Percentiles rank a stretch among this genome's conserved stretches.
Evolutionary conservation across 2,113 vertebrate genomes (phyloP).

Genomic region (Physeter macrocephalus): DNA sequence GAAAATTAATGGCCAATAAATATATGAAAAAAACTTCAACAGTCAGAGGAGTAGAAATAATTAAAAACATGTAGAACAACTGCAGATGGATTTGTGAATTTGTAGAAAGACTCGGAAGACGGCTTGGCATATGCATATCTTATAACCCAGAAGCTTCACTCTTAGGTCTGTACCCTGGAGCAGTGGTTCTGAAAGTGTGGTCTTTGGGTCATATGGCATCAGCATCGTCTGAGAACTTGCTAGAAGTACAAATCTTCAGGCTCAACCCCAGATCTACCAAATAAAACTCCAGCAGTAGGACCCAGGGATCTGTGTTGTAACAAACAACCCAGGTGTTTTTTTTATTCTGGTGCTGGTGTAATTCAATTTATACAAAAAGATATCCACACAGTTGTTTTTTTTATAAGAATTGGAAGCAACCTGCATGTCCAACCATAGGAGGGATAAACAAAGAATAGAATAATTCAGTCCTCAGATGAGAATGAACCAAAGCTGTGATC

Average conservation of each 20-base stretch:
- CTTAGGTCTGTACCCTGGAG: neutral
- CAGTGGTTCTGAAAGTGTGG: neutral
- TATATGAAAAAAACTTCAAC: neutral
- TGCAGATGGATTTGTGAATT: neutral
- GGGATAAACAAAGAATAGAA: neutral
- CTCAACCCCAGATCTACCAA: neutral
- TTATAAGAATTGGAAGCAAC: neutral
- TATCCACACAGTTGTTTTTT: neutral
- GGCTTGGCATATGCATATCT: too few species aligned
- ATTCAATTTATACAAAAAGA: neutral
- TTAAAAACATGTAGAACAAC: neutral
- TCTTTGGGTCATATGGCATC: neutral
- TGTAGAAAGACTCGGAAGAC: neutral
- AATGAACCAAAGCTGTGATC: neutral
- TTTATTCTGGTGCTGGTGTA: neutral
- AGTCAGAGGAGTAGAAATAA: neutral
- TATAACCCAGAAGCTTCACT: neutral
- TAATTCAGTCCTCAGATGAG: neutral
- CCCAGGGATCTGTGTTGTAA: neutral
- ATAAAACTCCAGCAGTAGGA: neutral
- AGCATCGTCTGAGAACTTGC: neutral
- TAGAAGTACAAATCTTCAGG: neutral
- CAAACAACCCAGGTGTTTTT: neutral
- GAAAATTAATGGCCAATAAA: neutral
- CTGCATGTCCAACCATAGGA: neutral